phyloP scores from a whole-genome alignment of 2,888 invertebrate genomes.

The Metellina segmentata region DNA sequence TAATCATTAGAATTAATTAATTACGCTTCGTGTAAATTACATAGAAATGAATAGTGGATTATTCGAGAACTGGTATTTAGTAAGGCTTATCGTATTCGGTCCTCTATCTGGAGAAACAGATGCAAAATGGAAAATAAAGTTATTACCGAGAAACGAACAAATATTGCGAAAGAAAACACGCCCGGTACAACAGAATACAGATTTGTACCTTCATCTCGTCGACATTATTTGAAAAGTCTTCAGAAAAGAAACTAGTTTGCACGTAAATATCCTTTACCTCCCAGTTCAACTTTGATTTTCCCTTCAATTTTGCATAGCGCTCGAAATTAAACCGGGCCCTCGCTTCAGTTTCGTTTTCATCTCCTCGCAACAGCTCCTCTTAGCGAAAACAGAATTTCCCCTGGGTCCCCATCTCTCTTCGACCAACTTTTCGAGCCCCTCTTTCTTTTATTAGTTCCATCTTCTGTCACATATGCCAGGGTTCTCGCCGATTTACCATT shows the following conservation, averaged over 20 bases:
- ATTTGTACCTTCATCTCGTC: conserved; percentile 15
- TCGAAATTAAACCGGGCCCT: conserved; percentile 55
- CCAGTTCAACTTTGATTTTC: conserved; percentile 43
- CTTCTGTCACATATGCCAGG: conserved; percentile 58
- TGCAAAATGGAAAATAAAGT: not conserved
- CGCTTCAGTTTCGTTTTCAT: conserved; percentile 46
- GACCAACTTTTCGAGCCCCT: conserved; percentile 41
- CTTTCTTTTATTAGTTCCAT: conserved; percentile 62
- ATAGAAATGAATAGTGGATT: too few species aligned
- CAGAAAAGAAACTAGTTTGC: conserved; percentile 32
- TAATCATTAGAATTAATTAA: too few species aligned
- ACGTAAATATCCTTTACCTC: conserved; percentile 15
- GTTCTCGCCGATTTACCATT: conserved; percentile 58
- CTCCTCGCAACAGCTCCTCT: conserved; percentile 32
- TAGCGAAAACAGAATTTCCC: conserved; percentile 68
- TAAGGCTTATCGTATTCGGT: too few species aligned
- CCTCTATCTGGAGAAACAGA: not conserved
- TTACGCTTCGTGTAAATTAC: too few species aligned
- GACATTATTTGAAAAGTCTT: conserved; percentile 28
- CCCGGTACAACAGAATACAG: not conserved
- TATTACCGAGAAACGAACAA: not conserved
- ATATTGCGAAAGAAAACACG: conserved; percentile 6
- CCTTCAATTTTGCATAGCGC: conserved; percentile 57
- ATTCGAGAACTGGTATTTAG: too few species aligned
- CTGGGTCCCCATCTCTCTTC: conserved; percentile 32